phyloP scores from a whole-genome alignment of 1,140 invertebrate genomes.

The Camponotus pennsylvanicus region DNA sequence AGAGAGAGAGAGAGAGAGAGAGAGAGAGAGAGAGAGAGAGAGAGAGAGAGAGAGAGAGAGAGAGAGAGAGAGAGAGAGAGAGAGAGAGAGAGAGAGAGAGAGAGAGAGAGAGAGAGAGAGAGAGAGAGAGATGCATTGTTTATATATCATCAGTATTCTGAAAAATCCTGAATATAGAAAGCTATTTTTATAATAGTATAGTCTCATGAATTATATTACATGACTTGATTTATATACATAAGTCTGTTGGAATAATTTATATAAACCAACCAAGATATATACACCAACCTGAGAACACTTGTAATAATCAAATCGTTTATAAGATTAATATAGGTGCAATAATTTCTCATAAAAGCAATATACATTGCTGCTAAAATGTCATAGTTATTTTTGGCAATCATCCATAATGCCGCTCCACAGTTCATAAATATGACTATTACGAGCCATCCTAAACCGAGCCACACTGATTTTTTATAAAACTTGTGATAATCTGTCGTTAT shows the following conservation, averaged over 20 bases:
- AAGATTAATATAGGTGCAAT: neutral
- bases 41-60: neutral
- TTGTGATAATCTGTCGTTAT: conserved; percentile 24
- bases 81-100: too few species aligned
- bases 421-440: neutral
- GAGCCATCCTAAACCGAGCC: neutral
- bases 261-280: neutral
- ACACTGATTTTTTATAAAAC: conserved; percentile 1
- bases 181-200: neutral
- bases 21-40: too few species aligned
- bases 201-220: neutral
- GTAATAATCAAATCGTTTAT: neutral
- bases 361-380: too few species aligned
- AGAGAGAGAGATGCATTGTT: neutral
- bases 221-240: neutral
- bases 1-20: too few species aligned
- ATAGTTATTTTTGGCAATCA: too few species aligned
- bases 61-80: too few species aligned
- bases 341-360: neutral
- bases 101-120: too few species aligned
- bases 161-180: too few species aligned
- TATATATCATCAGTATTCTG: too few species aligned
- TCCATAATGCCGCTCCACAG: neutral
- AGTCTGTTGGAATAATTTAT: neutral
- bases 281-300: conserved; percentile 15